Percentiles rank a stretch among this genome's conserved stretches.
phyloP scores from a whole-genome alignment of 1,140 invertebrate genomes.

The Penaeus japonicus region DNA sequence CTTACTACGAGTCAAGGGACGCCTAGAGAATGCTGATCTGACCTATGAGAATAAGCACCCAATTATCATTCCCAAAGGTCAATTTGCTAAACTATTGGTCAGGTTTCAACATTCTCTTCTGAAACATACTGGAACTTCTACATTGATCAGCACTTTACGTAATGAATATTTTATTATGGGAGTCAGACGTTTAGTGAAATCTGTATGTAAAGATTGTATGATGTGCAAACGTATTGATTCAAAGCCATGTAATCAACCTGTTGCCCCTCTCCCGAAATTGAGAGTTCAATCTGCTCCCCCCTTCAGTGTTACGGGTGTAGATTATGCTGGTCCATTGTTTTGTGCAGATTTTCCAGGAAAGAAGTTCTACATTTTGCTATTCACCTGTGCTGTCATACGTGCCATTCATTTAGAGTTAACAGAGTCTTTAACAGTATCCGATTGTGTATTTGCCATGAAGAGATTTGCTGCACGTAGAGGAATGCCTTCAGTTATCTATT shows the following conservation, averaged over 20 bases:
- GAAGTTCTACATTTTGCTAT: slow-evolving; percentile 20
- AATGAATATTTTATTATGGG: slow-evolving; percentile 26
- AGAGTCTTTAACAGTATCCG: neutral
- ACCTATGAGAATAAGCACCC: slow-evolving; percentile 31
- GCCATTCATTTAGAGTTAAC: slow-evolving; percentile 13
- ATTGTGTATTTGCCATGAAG: neutral
- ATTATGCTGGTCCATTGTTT: slow-evolving; percentile 31
- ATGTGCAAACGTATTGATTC: neutral
- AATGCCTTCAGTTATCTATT: slow-evolving; percentile 20
- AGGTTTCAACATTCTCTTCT: slow-evolving; percentile 16
- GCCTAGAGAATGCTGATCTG: neutral
- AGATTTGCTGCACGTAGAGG: slow-evolving; percentile 23
- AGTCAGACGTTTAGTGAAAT: slow-evolving; percentile 14
- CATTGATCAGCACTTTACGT: slow-evolving; percentile 8
- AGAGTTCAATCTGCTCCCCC: slow-evolving; percentile 20
- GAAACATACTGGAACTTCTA: slow-evolving; percentile 17
- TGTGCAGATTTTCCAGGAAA: slow-evolving; percentile 18
- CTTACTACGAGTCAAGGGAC: slow-evolving; percentile 20
- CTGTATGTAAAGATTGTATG: slow-evolving; percentile 20
- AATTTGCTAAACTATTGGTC: neutral
- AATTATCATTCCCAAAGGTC: slow-evolving; percentile 20
- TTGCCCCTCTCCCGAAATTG: neutral
- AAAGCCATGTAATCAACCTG: neutral
- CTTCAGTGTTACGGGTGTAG: slow-evolving; percentile 24
- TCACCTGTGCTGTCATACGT: slow-evolving; percentile 7